Evolutionary conservation across 2,113 vertebrate species (phyloP), one percentile per base, ranked within the genome.

Genomic region (Chionomys nivalis): DNA sequence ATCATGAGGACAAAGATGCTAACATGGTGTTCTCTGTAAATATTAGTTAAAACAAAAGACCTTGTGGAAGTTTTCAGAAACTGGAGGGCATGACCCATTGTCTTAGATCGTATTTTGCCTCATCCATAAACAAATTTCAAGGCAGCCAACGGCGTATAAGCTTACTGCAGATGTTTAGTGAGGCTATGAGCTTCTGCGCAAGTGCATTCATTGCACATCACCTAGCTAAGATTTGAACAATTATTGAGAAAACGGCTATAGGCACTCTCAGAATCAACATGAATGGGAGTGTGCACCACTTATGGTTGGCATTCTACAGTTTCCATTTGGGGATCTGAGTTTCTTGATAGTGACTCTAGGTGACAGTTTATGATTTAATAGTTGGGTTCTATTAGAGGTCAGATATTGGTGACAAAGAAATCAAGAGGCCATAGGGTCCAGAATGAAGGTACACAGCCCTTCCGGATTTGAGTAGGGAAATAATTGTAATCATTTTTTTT

Each of bases 1-100:
- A 81, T 83, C 24, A 16, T 7, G 87, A 72, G 42, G 70, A 21
- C 17, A 33, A 4, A 90, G 63, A 31, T 63, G 58, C 42, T 87
- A 70, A 55, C 10, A 21, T 0, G 0, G 44, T 47, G 17, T 83
- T 16, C 73, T 91, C 11, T 77, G 44, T 95, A 77, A 87, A 91
- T 16, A 39, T 70, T 82, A 78, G 58, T 28, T 49, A 11, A 47
- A 73, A 68, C 3, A 6, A 68, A 92, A 95, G 44, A 39, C 90
- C 72, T 91, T 7, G 1, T 24, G 52, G 70, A 95, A 90, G 55
- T 87, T 91, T 95, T 61, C 11, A 63, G 79, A 94, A 95, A n/a
- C 66, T 23, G 2, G 39, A 89, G 77, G 58, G 33, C 55, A 75
- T 86, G 65, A 87, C 17, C 42, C 6, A 39, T 10, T 94, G 79